These are phyloP conservation scores for Lasius platythorax DNA, from an alignment of 2,888 invertebrate genomes.

Conservation along the genomic window DNA sequence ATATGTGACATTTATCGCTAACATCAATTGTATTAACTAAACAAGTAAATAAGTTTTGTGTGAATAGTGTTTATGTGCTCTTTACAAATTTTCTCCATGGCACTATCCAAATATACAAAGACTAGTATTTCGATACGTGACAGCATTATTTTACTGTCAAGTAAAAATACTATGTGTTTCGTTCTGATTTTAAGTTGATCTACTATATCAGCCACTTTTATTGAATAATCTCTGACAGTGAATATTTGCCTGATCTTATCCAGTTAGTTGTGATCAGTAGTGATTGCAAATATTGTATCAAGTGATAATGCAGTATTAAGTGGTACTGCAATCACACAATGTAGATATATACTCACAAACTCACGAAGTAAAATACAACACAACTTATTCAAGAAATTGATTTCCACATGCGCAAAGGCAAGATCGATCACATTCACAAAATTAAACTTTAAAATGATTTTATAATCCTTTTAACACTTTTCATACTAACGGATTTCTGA, in stretches of 20 bases:
- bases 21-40: conserved; percentile 45
- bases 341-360: conserved; percentile 43
- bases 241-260: conserved; percentile 33
- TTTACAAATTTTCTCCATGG: conserved; percentile 43
- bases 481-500: not conserved
- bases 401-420: not conserved
- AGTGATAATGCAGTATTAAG: conserved; percentile 19
- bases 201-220: conserved; percentile 18
- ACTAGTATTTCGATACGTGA: conserved; percentile 35
- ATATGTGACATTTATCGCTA: conserved; percentile 22
- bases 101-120: conserved; percentile 42
- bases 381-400: conserved; percentile 15
- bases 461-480: conserved; percentile 10
- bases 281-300: conserved; percentile 38
- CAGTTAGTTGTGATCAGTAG: not conserved
- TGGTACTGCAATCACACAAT: conserved; percentile 31
- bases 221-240: conserved; percentile 23
- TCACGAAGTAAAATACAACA: conserved; percentile 56
- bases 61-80: conserved; percentile 37
- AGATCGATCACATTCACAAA: conserved; percentile 26
- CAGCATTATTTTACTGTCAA: conserved; percentile 9
- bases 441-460: not conserved
- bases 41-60: conserved; percentile 33
- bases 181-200: not conserved
- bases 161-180: conserved; percentile 29